A percentile compares a stretch with the other conserved stretches of the same genome.
Evolutionary conservation across 2,113 vertebrate genomes (phyloP).

Genomic region (Excalfactoria chinensis): DNA sequence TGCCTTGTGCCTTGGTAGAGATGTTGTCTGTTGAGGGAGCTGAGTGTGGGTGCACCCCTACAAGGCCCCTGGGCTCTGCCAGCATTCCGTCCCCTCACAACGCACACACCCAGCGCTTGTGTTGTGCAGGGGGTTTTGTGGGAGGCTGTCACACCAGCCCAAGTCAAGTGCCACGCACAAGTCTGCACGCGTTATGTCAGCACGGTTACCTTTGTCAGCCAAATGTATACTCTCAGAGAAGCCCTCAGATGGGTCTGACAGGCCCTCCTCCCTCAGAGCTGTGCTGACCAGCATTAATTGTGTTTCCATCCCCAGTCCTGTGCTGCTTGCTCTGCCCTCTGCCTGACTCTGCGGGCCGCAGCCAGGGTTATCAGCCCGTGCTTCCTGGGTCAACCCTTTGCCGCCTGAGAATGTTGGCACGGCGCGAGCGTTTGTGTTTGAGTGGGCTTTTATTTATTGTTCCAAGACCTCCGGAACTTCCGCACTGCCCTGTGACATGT

Average conservation of each 20-base stretch:
- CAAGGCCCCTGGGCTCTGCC: background rate
- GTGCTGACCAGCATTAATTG: background rate
- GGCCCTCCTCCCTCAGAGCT: background rate
- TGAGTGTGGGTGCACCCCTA: background rate
- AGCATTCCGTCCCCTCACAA: background rate
- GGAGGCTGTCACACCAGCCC: background rate
- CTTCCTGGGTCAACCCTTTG: background rate
- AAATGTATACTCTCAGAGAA: background rate
- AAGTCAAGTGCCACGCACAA: background rate
- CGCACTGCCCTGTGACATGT: slow-evolving; percentile 19
- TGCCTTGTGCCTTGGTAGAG: background rate
- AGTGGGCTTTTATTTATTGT: slow-evolving; percentile 35
- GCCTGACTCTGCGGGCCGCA: background rate
- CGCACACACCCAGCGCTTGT: background rate
- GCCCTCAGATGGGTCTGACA: slow-evolving; percentile 28
- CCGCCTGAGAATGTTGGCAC: slow-evolving; percentile 10
- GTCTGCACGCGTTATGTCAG: slow-evolving; percentile 32
- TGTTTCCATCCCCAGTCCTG: background rate
- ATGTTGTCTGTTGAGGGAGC: accelerated
- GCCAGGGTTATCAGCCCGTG: background rate
- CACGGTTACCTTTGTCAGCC: slow-evolving; percentile 39
- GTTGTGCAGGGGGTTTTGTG: background rate
- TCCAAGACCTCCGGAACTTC: slow-evolving; percentile 60
- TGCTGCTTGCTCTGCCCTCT: background rate
- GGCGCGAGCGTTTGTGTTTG: background rate